These are phyloP conservation scores for Clangula hyemalis DNA, from an alignment of 2,797 vertebrate species.

Conservation along the genomic window DNA sequence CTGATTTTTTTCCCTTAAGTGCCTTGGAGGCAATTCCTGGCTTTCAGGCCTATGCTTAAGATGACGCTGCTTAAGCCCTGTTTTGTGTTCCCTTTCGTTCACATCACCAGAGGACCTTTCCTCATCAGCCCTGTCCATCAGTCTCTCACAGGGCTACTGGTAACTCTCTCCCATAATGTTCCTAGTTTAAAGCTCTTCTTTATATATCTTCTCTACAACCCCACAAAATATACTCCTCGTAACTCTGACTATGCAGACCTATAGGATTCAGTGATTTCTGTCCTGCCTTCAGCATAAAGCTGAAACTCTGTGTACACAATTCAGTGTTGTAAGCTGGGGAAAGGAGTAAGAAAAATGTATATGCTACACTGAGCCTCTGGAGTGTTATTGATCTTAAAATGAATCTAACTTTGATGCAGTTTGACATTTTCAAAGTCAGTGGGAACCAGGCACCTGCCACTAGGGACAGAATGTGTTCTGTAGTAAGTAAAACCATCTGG, in stretches of 20 bases:
- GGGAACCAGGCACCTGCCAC: not conserved
- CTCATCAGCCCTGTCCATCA: not conserved
- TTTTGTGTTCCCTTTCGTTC: not conserved
- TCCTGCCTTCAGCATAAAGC: not conserved
- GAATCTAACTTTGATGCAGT: conserved; percentile 54
- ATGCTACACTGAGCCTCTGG: not conserved
- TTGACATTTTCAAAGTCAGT: conserved; percentile 56
- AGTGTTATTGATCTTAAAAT: conserved; percentile 59
- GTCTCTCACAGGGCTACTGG: not conserved
- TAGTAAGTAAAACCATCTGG: not conserved
- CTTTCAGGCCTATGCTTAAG: not conserved
- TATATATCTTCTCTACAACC: not conserved
- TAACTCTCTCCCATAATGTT: not conserved
- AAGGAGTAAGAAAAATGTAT: not conserved
- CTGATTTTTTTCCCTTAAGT: not conserved
- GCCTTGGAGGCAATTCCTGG: not conserved
- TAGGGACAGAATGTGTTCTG: not conserved
- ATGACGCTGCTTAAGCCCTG: not conserved
- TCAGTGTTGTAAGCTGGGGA: not conserved
- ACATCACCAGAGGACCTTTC: not conserved
- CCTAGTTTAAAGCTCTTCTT: not conserved
- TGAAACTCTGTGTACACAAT: not conserved
- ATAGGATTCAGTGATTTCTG: not conserved
- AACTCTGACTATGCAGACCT: not conserved
- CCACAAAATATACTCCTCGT: not conserved